Evolutionary conservation across 2,888 invertebrate genomes (phyloP), one percentile per base, ranked within the genome.

Genomic region (Cephus pygmeus): DNA sequence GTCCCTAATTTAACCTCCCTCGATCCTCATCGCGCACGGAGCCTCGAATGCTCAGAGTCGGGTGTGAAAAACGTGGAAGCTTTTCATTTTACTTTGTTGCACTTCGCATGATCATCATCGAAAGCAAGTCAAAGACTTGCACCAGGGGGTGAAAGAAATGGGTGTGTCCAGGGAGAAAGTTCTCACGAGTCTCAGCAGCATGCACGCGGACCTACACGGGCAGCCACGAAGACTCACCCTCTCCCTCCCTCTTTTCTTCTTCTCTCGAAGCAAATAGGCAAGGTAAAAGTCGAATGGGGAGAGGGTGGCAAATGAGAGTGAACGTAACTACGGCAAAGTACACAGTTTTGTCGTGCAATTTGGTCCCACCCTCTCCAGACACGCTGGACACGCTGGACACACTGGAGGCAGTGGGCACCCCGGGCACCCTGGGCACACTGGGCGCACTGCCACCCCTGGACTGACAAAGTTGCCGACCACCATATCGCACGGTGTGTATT

Each of bases 291-390:
- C 56, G 56, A 56, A 23, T 56, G 23, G 56, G 9, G 23, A 56
- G 56, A 23, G 56, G 56, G 23, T 56, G 56, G 56, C 0, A 56
- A 56, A 56, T 56, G 23, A 56, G 56, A 56, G 56, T 56, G 56
- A 56, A 56, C 56, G 56, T 56, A 56, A 56, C 56, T 56, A 56
- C 71, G 71, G 71, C 34, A 71, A 71, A 71, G 34, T 34, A 34
- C 71, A 71, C 71, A 71, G 34, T 71, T 71, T 71, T 71, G 30
- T 34, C 34, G 71, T 31, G 31, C 71, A 71, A 71, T 71, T 71
- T 71, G 71, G 71, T n/a, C 30, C 71, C 31, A 23, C 74, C 23
- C 35, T 35, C 30, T 71, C 4, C 71, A 12, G 74, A 35, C 73
- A 33, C 73, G 23, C 69, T 69, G 31, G 35, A n/a, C 34, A 31